Conservation (phyloP, 30 jellyfish, hydroid and myxozoan species). For the Catostylus mosaicus region DNA sequence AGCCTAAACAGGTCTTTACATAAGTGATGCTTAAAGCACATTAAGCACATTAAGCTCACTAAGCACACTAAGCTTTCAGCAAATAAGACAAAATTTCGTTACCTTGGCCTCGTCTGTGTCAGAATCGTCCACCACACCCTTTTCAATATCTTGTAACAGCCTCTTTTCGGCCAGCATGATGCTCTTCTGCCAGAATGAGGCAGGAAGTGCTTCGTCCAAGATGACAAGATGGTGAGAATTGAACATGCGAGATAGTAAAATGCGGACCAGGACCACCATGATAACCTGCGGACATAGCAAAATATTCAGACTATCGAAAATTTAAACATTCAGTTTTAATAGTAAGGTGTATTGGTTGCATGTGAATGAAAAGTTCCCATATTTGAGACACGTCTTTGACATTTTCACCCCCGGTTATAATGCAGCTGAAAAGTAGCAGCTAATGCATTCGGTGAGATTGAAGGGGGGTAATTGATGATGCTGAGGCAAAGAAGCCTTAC, state of each 20-base stretch:
- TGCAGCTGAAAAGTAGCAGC: no score
- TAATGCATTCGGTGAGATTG: no score
- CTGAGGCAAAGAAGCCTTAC: no score
- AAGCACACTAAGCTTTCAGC: no score
- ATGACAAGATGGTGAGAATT: slow-evolving; percentile 64
- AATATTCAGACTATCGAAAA: no score
- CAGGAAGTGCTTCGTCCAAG: slow-evolving; percentile 80
- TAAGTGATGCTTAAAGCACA: no score
- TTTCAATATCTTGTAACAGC: slow-evolving; percentile 64
- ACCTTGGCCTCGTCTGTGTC: slow-evolving; percentile 57
- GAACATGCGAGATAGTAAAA: slow-evolving; percentile 63
- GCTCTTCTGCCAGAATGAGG: slow-evolving; percentile 54
- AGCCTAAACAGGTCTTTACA: no score
- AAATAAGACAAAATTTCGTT: neutral
- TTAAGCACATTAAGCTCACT: no score
- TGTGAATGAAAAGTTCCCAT: neutral
- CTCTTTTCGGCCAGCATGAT: slow-evolving; percentile 49
- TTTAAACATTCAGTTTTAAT: neutral
- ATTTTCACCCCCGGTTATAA: no score
- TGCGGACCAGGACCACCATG: slow-evolving; percentile 68
- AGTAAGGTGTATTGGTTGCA: neutral
- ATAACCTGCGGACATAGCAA: slow-evolving; percentile 33
- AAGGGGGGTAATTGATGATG: no score
- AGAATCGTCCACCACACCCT: slow-evolving; percentile 45
- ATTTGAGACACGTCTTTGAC: neutral